Evolutionary conservation across 2,113 vertebrate genomes (phyloP).

Genomic region (Anser cygnoides): DNA sequence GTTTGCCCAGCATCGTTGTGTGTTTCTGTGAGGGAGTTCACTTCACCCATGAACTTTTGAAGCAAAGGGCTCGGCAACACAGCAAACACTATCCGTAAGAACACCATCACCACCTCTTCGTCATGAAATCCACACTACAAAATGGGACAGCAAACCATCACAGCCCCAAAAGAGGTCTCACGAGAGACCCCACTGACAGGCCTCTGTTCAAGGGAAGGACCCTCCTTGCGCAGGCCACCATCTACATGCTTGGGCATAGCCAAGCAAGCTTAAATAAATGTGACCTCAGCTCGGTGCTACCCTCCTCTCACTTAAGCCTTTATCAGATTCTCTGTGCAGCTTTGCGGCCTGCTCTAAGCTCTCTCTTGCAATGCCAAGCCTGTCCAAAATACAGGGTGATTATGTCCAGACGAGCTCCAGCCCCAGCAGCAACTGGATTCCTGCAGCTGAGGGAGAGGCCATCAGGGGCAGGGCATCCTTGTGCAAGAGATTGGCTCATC

Average conservation of each 20-base stretch:
- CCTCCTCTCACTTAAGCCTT: background rate
- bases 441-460: background rate
- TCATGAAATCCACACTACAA: background rate
- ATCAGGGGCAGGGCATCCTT: background rate
- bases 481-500: background rate
- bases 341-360: background rate
- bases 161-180: background rate
- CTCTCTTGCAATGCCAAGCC: background rate
- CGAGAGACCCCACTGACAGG: background rate
- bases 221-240: background rate
- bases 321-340: background rate
- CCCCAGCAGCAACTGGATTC: background rate
- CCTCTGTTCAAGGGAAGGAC: background rate
- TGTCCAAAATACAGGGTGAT: background rate
- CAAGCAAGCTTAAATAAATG: rapidly evolving
- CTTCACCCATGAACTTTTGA: background rate
- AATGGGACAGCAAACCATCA: background rate
- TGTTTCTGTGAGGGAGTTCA: background rate
- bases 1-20: background rate
- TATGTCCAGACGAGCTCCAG: background rate
- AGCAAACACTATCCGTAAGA: rapidly evolving
- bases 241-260: background rate
- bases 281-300: background rate
- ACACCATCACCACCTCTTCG: background rate
- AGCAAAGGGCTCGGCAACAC: background rate